phyloP scores from a whole-genome alignment of 2,113 vertebrate genomes.

The Tragelaphus imberbis region DNA sequence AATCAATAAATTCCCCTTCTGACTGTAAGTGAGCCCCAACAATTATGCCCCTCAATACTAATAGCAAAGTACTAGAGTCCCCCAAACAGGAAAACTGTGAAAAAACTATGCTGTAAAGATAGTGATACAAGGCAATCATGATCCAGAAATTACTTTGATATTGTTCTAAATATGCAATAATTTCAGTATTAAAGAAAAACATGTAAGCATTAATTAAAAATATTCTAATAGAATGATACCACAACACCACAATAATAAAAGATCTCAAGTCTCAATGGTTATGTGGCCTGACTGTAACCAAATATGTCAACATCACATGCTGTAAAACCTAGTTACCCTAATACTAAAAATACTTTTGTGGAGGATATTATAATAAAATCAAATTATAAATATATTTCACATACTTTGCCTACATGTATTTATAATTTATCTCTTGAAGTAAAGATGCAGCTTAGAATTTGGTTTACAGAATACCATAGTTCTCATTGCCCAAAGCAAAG shows the following conservation, averaged over 20 bases:
- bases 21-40: background rate
- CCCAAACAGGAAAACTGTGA: background rate
- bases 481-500: background rate
- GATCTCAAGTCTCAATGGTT: background rate
- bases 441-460: background rate
- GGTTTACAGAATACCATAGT: background rate
- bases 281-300: background rate
- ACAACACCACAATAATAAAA: background rate
- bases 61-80: background rate
- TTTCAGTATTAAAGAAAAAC: background rate
- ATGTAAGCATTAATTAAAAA: conserved; percentile 1
- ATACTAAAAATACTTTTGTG: background rate
- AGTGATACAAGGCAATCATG: background rate
- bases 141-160: background rate
- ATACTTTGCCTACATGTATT: background rate
- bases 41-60: background rate
- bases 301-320: background rate
- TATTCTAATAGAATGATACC: background rate
- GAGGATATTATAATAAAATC: background rate
- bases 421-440: background rate
- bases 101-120: background rate
- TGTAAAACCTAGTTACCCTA: background rate
- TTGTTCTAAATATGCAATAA: background rate
- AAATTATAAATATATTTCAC: background rate
- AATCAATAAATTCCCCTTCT: background rate